phyloP scores from a whole-genome alignment of 2,888 invertebrate genomes.

The Archips xylosteana region DNA sequence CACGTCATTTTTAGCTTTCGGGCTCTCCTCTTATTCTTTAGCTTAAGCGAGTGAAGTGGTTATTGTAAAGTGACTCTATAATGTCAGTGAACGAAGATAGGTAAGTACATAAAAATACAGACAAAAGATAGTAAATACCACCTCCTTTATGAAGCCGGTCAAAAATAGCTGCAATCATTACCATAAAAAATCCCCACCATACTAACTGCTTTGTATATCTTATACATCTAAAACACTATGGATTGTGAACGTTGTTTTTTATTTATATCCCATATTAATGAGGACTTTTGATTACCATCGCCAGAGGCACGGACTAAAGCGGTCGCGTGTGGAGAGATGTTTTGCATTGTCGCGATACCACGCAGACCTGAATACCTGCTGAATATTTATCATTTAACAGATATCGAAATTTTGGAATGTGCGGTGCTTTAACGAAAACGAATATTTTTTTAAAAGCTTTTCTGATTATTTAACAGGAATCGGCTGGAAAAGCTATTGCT shows the following conservation, averaged over 20 bases:
- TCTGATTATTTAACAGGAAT: background rate
- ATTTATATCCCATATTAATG: slow-evolving; percentile 30
- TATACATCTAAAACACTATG: slow-evolving; percentile 1
- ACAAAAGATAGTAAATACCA: too few species aligned
- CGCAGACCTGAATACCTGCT: slow-evolving; percentile 15
- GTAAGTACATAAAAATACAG: too few species aligned
- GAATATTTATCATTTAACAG: slow-evolving; percentile 11
- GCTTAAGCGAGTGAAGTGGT: too few species aligned
- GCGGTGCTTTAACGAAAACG: background rate
- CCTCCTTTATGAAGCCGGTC: background rate
- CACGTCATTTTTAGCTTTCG: too few species aligned
- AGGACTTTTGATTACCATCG: slow-evolving; percentile 34
- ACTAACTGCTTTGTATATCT: background rate
- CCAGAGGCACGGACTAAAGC: slow-evolving; percentile 26
- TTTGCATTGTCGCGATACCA: slow-evolving; percentile 29
- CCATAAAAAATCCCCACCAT: background rate
- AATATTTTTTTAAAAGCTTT: background rate
- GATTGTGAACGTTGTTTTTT: slow-evolving; percentile 24
- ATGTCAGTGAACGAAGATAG: too few species aligned
- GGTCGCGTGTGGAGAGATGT: slow-evolving; percentile 30
- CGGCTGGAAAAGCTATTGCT: background rate
- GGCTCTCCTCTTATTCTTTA: too few species aligned
- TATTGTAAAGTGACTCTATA: too few species aligned
- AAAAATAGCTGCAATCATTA: background rate
- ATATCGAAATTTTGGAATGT: background rate